These are phyloP conservation scores for Atherix ibis DNA, from an alignment of 2,888 invertebrate genomes.

Conservation along the genomic window DNA sequence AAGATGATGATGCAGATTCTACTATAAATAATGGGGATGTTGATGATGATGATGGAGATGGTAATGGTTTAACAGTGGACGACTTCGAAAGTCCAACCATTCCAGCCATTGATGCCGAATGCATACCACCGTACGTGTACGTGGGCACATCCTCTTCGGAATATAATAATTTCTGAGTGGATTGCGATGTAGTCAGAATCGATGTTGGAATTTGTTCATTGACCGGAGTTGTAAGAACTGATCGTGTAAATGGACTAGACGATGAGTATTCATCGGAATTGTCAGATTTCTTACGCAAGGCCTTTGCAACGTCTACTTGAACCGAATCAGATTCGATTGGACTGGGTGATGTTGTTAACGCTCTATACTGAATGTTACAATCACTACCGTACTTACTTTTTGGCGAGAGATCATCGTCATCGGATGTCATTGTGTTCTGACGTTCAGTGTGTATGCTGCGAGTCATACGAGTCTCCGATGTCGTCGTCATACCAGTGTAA, in stretches of 20 bases:
- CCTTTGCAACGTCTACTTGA: slow-evolving; percentile 8
- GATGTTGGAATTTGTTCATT: slow-evolving; percentile 13
- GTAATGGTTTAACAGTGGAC: too few relatives aligned
- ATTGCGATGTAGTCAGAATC: slow-evolving; percentile 6
- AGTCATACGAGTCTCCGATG: slow-evolving; percentile 6
- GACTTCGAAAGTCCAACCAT: too few relatives aligned
- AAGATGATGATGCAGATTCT: neutral
- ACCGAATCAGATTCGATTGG: slow-evolving; percentile 10
- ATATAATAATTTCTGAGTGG: slow-evolving; percentile 9
- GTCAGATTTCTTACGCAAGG: slow-evolving; percentile 10
- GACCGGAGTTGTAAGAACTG: slow-evolving; percentile 14
- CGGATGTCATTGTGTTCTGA: slow-evolving; percentile 8
- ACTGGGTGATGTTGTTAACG: slow-evolving; percentile 10
- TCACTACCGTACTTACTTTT: slow-evolving; percentile 10
- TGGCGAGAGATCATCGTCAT: slow-evolving; percentile 11
- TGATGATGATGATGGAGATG: too few relatives aligned
- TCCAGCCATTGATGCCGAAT: too few relatives aligned
- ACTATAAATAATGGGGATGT: too few relatives aligned
- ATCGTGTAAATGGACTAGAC: slow-evolving; percentile 14
- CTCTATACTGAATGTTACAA: slow-evolving; percentile 12
- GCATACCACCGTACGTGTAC: too few relatives aligned
- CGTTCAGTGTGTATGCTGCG: slow-evolving; percentile 7
- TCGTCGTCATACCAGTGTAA: slow-evolving; percentile 5
- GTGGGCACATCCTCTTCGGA: slow-evolving; percentile 10
- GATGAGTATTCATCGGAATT: slow-evolving; percentile 15